Percentiles rank a stretch among this genome's conserved stretches.
Evolutionary conservation across 2,797 vertebrate species (phyloP).

Genomic region (Acrossocheilus fasciatus): DNA sequence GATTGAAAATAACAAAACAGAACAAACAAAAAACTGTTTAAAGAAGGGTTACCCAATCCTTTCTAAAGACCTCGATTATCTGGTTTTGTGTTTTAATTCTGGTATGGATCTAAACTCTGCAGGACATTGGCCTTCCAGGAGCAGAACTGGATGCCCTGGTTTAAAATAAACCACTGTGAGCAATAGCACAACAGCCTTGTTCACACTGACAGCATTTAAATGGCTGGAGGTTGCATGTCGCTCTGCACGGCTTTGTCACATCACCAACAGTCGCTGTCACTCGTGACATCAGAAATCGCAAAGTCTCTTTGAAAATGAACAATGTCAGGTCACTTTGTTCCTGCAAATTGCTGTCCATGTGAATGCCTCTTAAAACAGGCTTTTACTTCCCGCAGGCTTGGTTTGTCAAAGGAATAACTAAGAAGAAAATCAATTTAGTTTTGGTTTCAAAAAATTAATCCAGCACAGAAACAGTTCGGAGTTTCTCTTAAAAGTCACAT

Average conservation of each 20-base stretch:
- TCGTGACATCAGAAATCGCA: not conserved
- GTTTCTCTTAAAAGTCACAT: conserved; percentile 16
- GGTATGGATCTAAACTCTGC: not conserved
- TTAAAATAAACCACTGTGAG: not conserved
- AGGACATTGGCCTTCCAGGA: not conserved
- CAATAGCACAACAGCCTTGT: conserved; percentile 7
- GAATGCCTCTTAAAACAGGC: not conserved
- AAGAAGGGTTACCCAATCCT: not conserved
- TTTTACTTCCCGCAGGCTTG: not conserved
- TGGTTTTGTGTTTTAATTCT: not conserved
- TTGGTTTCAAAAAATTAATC: not conserved
- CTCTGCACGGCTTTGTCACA: conserved; percentile 2
- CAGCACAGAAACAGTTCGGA: not conserved
- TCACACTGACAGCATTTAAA: conserved; percentile 12
- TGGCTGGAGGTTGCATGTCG: not conserved
- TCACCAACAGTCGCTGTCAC: conserved; percentile 9
- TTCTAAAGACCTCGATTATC: not conserved
- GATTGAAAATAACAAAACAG: not conserved
- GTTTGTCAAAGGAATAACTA: not conserved
- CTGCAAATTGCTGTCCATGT: conserved; percentile 8
- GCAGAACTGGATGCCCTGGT: not conserved
- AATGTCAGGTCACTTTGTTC: not conserved
- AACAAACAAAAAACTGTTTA: not conserved
- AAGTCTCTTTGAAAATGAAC: not conserved
- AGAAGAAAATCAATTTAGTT: conserved; percentile 22